Conservation (phyloP, 2,113 vertebrate genomes). For the Gallinago media region DNA sequence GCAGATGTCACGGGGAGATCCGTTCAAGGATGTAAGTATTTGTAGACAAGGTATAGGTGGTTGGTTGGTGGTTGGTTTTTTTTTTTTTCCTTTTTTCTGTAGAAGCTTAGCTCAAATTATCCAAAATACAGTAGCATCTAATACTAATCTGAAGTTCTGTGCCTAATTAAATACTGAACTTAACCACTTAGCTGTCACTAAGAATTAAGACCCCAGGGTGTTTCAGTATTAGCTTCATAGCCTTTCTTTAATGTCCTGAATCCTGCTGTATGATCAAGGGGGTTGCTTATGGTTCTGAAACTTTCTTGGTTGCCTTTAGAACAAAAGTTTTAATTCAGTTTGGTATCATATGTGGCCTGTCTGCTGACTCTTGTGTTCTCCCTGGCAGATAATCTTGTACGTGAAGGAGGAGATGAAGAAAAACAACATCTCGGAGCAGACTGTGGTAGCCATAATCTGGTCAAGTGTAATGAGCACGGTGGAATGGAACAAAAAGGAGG, state of each 20-base stretch:
- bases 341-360: not conserved
- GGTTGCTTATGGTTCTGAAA: not conserved
- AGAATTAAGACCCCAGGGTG: not conserved
- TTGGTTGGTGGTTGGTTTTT: too few species aligned
- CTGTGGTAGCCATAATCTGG: slow-evolving; percentile 94
- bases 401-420: slow-evolving; percentile 98
- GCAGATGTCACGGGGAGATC: slow-evolving; percentile 92
- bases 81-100: not conserved
- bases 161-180: not conserved
- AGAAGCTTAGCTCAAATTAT: not conserved
- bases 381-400: slow-evolving; percentile 89
- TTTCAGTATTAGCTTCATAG: not conserved
- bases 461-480: slow-evolving; percentile 96
- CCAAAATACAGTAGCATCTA: not conserved
- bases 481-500: slow-evolving; percentile 99
- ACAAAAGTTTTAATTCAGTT: not conserved
- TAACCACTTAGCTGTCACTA: not conserved
- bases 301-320: not conserved
- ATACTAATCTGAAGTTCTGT: not conserved
- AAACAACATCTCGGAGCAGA: slow-evolving; percentile 92
- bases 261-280: not conserved
- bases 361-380: not conserved
- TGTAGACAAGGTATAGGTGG: not conserved
- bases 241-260: not conserved
- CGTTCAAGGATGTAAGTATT: slow-evolving; percentile 90